Evolutionary conservation across 2,113 vertebrate species (phyloP).

Genomic region (Strix aluco): DNA sequence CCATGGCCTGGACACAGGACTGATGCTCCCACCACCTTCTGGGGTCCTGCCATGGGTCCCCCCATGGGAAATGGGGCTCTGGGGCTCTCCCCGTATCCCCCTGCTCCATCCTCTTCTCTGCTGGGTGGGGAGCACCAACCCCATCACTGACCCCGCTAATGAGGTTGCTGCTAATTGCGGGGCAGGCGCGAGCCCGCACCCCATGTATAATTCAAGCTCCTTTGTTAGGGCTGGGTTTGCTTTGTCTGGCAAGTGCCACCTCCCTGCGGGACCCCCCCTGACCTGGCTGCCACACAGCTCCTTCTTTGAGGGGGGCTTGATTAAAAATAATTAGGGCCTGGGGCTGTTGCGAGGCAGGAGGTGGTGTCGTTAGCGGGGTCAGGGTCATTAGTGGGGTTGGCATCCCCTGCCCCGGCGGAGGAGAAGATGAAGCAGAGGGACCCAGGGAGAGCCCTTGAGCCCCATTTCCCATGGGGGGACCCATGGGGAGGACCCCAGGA

Average conservation of each 20-base stretch:
- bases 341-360: background rate
- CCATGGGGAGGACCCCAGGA: background rate
- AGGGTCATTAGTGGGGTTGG: background rate
- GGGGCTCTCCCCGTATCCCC: background rate
- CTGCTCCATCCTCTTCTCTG: background rate
- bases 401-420: background rate
- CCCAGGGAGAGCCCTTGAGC: background rate
- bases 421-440: background rate
- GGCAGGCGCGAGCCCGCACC: background rate
- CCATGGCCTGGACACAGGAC: background rate
- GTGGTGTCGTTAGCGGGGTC: rapidly evolving
- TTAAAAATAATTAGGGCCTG: background rate
- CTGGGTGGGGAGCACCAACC: background rate
- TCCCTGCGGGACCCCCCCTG: background rate
- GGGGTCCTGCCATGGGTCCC: background rate
- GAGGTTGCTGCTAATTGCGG: background rate
- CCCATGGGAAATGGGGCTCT: background rate
- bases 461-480: background rate
- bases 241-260: background rate
- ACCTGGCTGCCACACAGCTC: rapidly evolving
- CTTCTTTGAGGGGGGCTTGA: background rate
- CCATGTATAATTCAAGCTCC: conserved; percentile 21
- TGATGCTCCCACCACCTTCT: background rate
- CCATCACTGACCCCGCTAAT: rapidly evolving
- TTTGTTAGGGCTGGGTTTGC: background rate